A percentile compares a stretch with the other conserved stretches of the same genome.
These are phyloP conservation scores for Myathropa florea DNA, from an alignment of 2,888 invertebrate species.

Conservation along the genomic window DNA sequence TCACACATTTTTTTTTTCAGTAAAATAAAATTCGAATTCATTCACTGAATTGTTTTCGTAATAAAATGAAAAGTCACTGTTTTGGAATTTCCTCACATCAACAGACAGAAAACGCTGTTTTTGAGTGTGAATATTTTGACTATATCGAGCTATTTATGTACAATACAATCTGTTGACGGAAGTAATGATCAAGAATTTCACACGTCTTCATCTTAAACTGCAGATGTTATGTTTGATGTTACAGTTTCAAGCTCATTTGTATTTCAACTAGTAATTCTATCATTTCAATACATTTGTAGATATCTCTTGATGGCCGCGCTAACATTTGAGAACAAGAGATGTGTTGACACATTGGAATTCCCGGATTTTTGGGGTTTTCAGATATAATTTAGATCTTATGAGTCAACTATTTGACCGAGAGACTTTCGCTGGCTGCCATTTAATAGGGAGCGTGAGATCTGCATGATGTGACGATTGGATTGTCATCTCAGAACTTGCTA, in stretches of 20 bases:
- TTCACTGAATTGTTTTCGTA: no score
- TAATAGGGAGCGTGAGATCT: no score
- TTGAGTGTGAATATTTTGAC: background rate
- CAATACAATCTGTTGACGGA: background rate
- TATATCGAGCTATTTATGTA: background rate
- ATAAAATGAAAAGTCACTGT: no score
- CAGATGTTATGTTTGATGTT: background rate
- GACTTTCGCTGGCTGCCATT: no score
- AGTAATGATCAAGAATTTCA: background rate
- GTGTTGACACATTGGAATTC: background rate
- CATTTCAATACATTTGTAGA: background rate
- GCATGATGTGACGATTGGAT: no score
- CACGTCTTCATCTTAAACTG: background rate
- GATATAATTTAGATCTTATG: background rate
- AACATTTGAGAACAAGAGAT: background rate
- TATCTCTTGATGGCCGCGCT: background rate
- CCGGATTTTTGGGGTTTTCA: background rate
- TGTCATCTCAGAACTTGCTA: no score
- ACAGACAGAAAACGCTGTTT: background rate
- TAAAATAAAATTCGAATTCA: no score
- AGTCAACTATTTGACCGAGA: background rate
- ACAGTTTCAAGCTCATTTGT: background rate
- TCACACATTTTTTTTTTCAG: no score
- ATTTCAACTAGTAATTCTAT: background rate
- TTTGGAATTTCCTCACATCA: background rate